Conservation (phyloP, 2,888 invertebrate species). For the Gari tellinella region DNA sequence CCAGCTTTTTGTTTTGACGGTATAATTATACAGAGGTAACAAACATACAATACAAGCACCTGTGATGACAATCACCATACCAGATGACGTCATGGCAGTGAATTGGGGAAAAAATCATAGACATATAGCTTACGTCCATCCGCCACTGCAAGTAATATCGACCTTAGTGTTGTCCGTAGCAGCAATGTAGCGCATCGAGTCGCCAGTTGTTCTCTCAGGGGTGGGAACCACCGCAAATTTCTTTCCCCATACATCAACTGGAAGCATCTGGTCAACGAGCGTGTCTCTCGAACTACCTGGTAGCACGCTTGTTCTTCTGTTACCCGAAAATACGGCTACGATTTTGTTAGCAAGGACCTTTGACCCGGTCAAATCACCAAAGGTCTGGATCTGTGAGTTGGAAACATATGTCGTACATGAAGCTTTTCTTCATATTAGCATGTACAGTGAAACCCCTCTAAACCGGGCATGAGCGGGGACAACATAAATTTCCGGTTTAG, state of each 20-base stretch:
- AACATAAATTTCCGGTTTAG: too few relatives aligned
- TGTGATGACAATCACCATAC: too few relatives aligned
- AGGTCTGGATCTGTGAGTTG: slow-evolving; percentile 38
- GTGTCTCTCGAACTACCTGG: slow-evolving; percentile 53
- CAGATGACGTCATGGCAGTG: too few relatives aligned
- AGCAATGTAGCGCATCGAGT: slow-evolving; percentile 67
- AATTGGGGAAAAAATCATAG: too few relatives aligned
- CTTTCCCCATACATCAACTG: slow-evolving; percentile 76
- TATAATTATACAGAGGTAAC: too few relatives aligned
- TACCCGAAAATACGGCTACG: slow-evolving; percentile 73
- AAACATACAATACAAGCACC: too few relatives aligned
- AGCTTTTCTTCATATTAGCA: too few relatives aligned
- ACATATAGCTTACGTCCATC: slow-evolving; percentile 32
- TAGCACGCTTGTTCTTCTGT: slow-evolving; percentile 60
- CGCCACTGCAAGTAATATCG: slow-evolving; percentile 20
- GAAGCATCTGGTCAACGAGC: slow-evolving; percentile 68
- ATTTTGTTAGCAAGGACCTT: slow-evolving; percentile 64
- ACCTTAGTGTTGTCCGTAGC: slow-evolving; percentile 54
- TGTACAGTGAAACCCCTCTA: too few relatives aligned
- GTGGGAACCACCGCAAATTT: slow-evolving; percentile 71
- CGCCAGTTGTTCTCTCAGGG: slow-evolving; percentile 68
- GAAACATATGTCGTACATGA: too few relatives aligned
- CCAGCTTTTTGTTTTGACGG: too few relatives aligned
- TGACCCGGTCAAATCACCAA: slow-evolving; percentile 74
- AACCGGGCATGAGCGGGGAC: too few relatives aligned